Evolutionary conservation across 2,888 invertebrate species (phyloP), one percentile per base, ranked within the genome.

Genomic region (Ennomos quercinarius): DNA sequence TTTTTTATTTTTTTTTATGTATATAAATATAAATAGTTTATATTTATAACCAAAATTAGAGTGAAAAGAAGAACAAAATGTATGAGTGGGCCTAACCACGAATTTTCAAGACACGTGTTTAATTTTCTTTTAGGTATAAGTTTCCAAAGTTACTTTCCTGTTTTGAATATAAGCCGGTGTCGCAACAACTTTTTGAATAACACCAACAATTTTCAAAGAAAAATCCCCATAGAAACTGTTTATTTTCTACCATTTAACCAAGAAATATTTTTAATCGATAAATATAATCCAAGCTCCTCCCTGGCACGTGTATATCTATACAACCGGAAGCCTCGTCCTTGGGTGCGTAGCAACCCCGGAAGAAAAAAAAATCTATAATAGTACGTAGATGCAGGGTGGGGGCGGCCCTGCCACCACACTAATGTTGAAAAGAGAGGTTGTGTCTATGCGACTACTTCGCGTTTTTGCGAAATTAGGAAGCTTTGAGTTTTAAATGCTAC

Each of bases 351-450:
- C 86, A 83, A 84, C 86, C 84, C 80, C 79, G 77, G 77, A 78
- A 78, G 78, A 78, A 79, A 81, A 79, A 83, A 88, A 89, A 89
- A 89, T 89, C 88, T 87, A 89, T 88, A 87, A 81, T 78, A 81
- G 73, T 74, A 73, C 72, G 68, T 74, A 72, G 77, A 75, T 78
- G 83, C 82, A 81, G 70, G 76, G 80, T 78, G 68, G 78, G 77
- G 67, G 75, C 72, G 63, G 65, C 77, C 78, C 76, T 75, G 51
- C 57, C 57, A 51, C 64, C 64, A 61, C 64, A 61, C 63, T 56
- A 65, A 57, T 59, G 61, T 34, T 42, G 63, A 60, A 56, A 56
- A 53, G 65, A 58, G 61, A 56, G 60, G 60, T 10, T 55, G 42
- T 49, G 58, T 64, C 61, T 62, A 61, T 62, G 67, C 58, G 57